Base-by-base conservation (phyloP, 2,888 invertebrate genomes). In the Sympetrum striolatum region DNA sequence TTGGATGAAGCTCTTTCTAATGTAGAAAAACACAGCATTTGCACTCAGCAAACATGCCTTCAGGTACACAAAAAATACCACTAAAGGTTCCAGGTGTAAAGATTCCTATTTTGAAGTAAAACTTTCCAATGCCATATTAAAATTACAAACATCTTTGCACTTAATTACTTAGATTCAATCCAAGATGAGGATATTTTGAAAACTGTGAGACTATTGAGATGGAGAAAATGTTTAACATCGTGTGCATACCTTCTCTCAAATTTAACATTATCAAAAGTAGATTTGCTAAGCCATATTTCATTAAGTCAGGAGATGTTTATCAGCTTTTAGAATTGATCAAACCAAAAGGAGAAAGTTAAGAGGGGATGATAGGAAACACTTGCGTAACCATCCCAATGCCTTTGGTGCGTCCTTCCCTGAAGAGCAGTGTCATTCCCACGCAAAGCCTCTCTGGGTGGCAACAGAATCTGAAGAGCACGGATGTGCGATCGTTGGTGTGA, bases 361-460 rank as follows among this genome's bases (percentile, higher is more conserved):
- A 12, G 31, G 31, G 73, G 73, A 53, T 53, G 53, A 53, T 53
- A 91, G 96, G 96, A 93, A 97, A 97, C 86, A 97, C 95, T 93
- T 97, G 97, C 0, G 96, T 96, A 14, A 98, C 96, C 92, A 96
- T 96, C 2, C 98, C 98, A 92, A 98, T 97, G 60, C 98, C 98
- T 94, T 98, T 98, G 60, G 98, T 96, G 91, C 95, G 95, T 14
- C 98, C 98, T 93, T 98, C 98, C 90, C 98, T 95, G 93, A 98
- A 97, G 79, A 98, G 94, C 48, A 98, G 94, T 90, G 98, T 94
- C 95, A 98, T 95, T 90, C 98, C 96, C 92, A 96, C 95, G 92
- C 97, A 94, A 18, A 99, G 96, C 94, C 97, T 98, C 94, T 99
- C 99, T 0, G 99, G 98, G 93, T 98, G 97, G 81, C 97, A 95